phyloP scores from a whole-genome alignment of 2,888 invertebrate species.

The Lasioglossum zephyrum region DNA sequence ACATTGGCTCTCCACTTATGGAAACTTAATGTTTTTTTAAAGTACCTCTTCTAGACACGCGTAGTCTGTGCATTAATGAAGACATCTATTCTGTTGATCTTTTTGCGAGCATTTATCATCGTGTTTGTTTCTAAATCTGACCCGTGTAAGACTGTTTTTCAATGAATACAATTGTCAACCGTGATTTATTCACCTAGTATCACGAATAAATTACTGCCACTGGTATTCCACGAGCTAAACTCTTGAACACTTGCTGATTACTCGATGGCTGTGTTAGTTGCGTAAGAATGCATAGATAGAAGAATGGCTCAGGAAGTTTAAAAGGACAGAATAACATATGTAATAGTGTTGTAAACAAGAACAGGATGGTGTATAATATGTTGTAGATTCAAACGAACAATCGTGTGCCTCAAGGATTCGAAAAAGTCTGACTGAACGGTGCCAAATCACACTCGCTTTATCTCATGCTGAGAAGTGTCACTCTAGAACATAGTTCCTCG shows the following conservation, averaged over 20 bases:
- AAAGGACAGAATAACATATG: not conserved
- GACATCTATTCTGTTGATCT: not conserved
- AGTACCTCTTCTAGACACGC: not conserved
- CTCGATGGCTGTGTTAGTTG: not conserved
- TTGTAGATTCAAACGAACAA: not conserved
- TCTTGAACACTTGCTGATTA: not conserved
- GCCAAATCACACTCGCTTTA: not conserved
- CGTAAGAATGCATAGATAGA: not conserved
- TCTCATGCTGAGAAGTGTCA: not conserved
- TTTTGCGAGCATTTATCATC: not conserved
- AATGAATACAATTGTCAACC: not conserved
- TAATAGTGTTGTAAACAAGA: not conserved
- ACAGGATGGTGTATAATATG: not conserved
- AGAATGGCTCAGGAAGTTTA: not conserved
- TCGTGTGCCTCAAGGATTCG: not conserved
- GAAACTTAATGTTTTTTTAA: not conserved
- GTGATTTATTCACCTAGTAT: not conserved
- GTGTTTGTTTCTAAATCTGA: not conserved
- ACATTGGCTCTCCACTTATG: not conserved
- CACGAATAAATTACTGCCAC: not conserved
- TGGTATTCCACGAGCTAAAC: not conserved
- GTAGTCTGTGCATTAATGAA: not conserved
- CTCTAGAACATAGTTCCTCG: not conserved
- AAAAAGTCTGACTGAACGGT: not conserved
- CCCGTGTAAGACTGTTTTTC: not conserved